Percentiles rank a stretch among this genome's conserved stretches.
Evolutionary conservation across 1,140 invertebrate species (phyloP).

Genomic region (Anastrepha obliqua): DNA sequence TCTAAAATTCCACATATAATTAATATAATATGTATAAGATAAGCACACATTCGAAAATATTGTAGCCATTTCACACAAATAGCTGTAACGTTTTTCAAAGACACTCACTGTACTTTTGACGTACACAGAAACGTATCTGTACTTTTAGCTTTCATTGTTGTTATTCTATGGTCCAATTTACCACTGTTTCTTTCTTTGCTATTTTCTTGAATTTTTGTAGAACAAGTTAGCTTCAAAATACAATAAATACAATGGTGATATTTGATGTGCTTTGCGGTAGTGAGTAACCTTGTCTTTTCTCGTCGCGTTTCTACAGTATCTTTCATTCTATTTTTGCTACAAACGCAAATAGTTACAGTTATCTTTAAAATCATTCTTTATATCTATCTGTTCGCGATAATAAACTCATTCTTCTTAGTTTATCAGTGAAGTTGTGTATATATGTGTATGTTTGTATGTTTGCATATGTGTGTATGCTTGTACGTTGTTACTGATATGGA

Average conservation of each 20-base stretch:
- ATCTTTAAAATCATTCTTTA: slow-evolving; percentile 25
- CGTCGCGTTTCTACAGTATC: neutral
- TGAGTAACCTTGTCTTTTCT: slow-evolving; percentile 29
- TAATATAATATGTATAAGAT: no score
- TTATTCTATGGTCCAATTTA: slow-evolving; percentile 33
- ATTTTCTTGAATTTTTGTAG: slow-evolving; percentile 26
- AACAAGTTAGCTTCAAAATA: slow-evolving; percentile 21
- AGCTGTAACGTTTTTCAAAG: no score
- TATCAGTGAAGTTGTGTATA: neutral
- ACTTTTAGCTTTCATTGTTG: slow-evolving; percentile 22
- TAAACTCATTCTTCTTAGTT: neutral
- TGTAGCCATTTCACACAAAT: no score
- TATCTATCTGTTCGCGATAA: neutral
- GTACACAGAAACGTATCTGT: neutral
- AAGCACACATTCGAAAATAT: no score
- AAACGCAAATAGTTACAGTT: slow-evolving; percentile 12
- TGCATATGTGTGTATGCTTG: no score
- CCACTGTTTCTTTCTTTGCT: neutral
- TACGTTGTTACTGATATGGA: no score
- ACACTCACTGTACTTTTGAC: no score
- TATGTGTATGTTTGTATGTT: neutral
- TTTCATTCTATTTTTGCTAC: neutral
- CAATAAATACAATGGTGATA: neutral
- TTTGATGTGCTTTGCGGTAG: neutral
- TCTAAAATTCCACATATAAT: no score